These are phyloP conservation scores for Maniola hyperantus DNA, from an alignment of 2,888 invertebrate species.

Conservation along the genomic window DNA sequence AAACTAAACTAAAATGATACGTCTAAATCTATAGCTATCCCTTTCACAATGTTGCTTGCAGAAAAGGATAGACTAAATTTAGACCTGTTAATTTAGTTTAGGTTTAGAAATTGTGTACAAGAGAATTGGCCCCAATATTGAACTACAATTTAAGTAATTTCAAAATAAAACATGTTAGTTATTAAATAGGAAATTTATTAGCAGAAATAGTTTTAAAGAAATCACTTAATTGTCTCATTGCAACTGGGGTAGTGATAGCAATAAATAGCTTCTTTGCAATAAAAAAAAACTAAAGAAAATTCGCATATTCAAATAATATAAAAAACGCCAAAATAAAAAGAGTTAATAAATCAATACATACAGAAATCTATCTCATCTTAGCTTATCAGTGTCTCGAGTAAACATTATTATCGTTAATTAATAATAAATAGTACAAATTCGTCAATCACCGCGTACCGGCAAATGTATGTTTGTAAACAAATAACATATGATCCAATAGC, in stretches of 20 bases:
- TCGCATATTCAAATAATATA: not conserved
- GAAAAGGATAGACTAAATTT: too few relatives aligned
- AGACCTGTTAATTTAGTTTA: too few relatives aligned
- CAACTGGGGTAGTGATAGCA: not conserved
- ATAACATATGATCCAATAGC: conserved; percentile 69
- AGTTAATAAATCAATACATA: not conserved
- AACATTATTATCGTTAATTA: conserved; percentile 30
- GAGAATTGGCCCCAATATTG: too few relatives aligned
- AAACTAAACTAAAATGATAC: too few relatives aligned
- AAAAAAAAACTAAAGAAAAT: not conserved
- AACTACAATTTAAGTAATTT: too few relatives aligned
- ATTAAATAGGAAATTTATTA: too few relatives aligned
- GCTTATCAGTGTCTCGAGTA: conserved; percentile 8
- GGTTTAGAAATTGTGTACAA: too few relatives aligned
- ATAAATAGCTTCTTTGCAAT: not conserved
- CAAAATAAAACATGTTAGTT: too few relatives aligned
- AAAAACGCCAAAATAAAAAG: not conserved
- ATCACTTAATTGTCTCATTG: too few relatives aligned
- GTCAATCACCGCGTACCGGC: conserved; percentile 61
- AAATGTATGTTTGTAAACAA: conserved; percentile 77
- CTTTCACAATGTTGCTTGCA: too few relatives aligned
- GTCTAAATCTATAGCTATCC: too few relatives aligned
- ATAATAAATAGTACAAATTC: conserved; percentile 29
- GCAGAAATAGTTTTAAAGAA: too few relatives aligned
- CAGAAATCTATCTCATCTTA: not conserved